Base-by-base conservation (phyloP, 2,797 vertebrate genomes). In the Philypnodon macrostomus region DNA sequence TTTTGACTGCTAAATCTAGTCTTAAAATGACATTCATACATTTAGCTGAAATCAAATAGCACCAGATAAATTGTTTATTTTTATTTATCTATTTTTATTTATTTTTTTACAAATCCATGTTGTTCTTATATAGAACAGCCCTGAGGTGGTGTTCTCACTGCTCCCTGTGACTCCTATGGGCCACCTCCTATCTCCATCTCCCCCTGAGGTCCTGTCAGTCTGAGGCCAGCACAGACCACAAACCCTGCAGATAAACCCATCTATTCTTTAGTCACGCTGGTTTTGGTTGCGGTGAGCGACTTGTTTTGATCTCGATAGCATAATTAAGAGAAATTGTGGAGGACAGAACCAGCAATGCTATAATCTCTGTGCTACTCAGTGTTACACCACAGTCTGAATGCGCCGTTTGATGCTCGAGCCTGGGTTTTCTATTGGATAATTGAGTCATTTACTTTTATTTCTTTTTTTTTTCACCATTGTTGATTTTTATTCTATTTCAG, bases 141-240 rank as follows among this genome's bases (percentile, higher is more conserved):
- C n/a, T n/a, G n/a, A n/a, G n/a, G n/a, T n/a, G n/a, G n/a, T n/a
- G n/a, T n/a, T n/a, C n/a, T n/a, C n/a, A n/a, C n/a, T n/a, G n/a
- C n/a, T n/a, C n/a, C n/a, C n/a, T n/a, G n/a, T n/a, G n/a, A n/a
- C n/a, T n/a, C n/a, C n/a, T n/a, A n/a, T n/a, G n/a, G 69, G 63
- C 56, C 61, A 48, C 47, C 54, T 74, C 60, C 65, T 57, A 53
- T 68, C 67, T 81, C 59, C 70, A 72, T 77, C 70, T 83, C 63
- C 67, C 77, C 81, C 75, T 77, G 77, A 80, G 78, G 75, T 83
- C 75, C 78, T 33, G 59, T 78, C 76, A 78, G 56, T 79, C 72
- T 75, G 67, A 76, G 53, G 63, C 55, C 44, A 29, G 61, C 47
- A 40, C 54, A 40, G 38, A 84, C 81, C 80, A 56, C 76, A 82